Percentiles rank a stretch among this genome's conserved stretches.
phyloP scores from a whole-genome alignment of 2,888 invertebrate genomes.

The Altica lythri region DNA sequence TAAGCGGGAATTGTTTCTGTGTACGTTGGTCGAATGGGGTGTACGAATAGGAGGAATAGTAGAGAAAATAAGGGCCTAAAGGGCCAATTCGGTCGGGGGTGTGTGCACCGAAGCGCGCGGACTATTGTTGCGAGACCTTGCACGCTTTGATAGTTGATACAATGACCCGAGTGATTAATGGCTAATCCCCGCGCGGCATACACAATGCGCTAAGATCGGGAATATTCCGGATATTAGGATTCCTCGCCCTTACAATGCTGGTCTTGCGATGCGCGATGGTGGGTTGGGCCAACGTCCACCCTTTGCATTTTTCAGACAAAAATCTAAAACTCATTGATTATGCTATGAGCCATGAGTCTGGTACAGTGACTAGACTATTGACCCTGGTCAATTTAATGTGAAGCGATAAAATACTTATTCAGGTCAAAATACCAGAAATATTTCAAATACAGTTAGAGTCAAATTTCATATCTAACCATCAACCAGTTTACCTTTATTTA shows the following conservation, averaged over 20 bases:
- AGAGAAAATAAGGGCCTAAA: slow-evolving; percentile 17
- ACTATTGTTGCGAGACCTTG: slow-evolving; percentile 58
- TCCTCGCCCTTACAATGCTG: slow-evolving; percentile 48
- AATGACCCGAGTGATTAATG: slow-evolving; percentile 61
- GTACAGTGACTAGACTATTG: neutral
- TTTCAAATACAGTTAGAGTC: too few relatives aligned
- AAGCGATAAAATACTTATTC: neutral
- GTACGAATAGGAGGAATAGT: slow-evolving; percentile 15
- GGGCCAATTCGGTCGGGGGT: slow-evolving; percentile 43
- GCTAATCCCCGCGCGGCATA: slow-evolving; percentile 59
- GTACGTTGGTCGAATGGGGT: slow-evolving; percentile 13
- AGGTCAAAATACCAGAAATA: too few relatives aligned
- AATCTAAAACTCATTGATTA: neutral
- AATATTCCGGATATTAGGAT: slow-evolving; percentile 60
- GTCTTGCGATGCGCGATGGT: slow-evolving; percentile 21
- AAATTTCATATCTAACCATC: too few relatives aligned
- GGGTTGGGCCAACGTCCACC: slow-evolving; percentile 25
- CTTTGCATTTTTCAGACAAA: slow-evolving; percentile 31
- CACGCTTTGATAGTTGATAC: slow-evolving; percentile 61
- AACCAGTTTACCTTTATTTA: too few relatives aligned
- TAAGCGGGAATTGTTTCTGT: slow-evolving; percentile 36
- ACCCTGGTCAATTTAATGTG: slow-evolving; percentile 7
- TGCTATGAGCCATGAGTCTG: neutral
- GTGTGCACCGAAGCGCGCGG: slow-evolving; percentile 54
- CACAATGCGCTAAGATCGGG: slow-evolving; percentile 59